Evolutionary conservation across 2,113 vertebrate genomes (phyloP).

Genomic region (Panthera leo): DNA sequence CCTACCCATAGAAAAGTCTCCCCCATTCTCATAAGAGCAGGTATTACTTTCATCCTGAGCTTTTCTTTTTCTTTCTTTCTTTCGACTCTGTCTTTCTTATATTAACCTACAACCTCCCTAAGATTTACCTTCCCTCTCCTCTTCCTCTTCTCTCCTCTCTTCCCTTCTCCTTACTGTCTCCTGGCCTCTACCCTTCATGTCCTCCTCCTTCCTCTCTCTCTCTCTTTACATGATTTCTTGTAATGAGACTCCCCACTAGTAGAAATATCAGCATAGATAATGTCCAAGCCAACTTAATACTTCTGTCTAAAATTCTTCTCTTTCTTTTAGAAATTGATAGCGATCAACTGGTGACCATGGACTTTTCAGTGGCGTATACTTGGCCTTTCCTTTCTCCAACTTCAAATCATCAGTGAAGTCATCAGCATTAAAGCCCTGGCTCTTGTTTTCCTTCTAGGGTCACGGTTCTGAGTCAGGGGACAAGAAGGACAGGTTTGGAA

Average conservation of each 20-base stretch:
- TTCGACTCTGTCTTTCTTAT: not conserved
- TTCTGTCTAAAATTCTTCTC: not conserved
- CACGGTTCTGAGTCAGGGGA: not conserved
- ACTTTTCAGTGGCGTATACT: not conserved
- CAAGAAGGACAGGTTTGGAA: not conserved
- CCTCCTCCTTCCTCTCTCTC: too few species aligned
- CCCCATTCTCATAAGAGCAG: not conserved
- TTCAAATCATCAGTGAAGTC: conserved; percentile 49
- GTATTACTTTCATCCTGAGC: not conserved
- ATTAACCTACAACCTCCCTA: not conserved
- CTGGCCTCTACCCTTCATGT: too few species aligned
- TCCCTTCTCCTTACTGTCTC: not conserved
- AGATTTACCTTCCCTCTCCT: accelerated
- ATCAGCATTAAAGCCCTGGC: not conserved
- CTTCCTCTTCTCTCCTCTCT: not conserved
- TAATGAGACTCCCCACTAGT: not conserved
- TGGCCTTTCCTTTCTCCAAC: not conserved
- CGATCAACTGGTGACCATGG: not conserved
- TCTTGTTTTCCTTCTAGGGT: not conserved
- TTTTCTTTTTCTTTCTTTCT: not conserved
- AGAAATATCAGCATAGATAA: not conserved
- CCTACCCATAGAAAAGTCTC: not conserved
- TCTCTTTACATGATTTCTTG: not conserved
- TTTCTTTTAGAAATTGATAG: conserved; percentile 35
- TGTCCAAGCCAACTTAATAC: not conserved